Base-by-base conservation (phyloP, 1,140 invertebrate genomes). In the Sesamia nonagrioides region DNA sequence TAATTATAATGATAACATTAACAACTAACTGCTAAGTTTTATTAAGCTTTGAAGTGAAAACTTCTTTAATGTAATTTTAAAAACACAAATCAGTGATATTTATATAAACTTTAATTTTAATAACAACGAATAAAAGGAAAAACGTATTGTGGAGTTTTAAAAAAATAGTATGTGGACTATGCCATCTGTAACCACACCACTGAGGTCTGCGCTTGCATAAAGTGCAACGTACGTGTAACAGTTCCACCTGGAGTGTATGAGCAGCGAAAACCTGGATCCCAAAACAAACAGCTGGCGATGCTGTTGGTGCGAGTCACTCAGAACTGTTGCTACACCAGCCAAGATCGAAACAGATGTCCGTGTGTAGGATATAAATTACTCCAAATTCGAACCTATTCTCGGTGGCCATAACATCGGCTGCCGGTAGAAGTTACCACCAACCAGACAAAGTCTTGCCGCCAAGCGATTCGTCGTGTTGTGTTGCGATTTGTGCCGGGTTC, bases 191-290 rank as follows among this genome's bases (percentile, higher is more conserved):
- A 91, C 63, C 85, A 86, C 45, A 88, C 86, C 15, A 88, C 87
- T 79, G 82, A 89, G 58, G 91, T 88, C 4, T 91, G 88, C 42
- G 89, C 91, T 0, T 89, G 84, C 0, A 90, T 92, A 8, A 92
- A 89, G n/a, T 92, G 89, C 81, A 91, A 89, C 76, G 74, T 82
- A 17, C 91, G 91, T 60, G 80, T 84, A 8, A 1, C 87, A 92
- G 61, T 92, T 84, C 68, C 90, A 92, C 81, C 78, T 92, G 80
- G 89, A 91, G 83, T 92, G 89, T 71, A 81, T 90, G 63, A 89
- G 84, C 77, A 89, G 86, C 66, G 88, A 88, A 56, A 80, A 86
- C n/a, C 81, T 89, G 69, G 78, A 89, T 2, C 83, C 87, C 9
- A 87, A 74, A 66, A 85, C 81, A 1, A 91, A 91, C 77, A 87